These are phyloP conservation scores for Catostomus latipinnis DNA, from an alignment of 2,797 vertebrate species.

Conservation along the genomic window DNA sequence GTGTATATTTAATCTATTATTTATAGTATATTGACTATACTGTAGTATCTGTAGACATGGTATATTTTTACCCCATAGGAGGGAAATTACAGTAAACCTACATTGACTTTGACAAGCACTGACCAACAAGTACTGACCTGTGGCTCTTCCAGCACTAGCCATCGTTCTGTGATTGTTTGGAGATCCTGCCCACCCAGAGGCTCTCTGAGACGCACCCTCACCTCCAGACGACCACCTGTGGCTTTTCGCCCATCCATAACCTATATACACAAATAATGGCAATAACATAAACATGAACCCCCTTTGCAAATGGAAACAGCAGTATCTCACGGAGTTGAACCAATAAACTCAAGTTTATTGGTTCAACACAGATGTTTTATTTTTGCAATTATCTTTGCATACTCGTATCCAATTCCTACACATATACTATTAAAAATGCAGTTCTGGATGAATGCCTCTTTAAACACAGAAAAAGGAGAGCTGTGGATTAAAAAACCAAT, in stretches of 20 bases:
- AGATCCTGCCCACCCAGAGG: constrained; percentile 91
- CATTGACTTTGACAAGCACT: constrained; percentile 51
- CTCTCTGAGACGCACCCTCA: constrained; percentile 92
- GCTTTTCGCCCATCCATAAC: constrained; percentile 93
- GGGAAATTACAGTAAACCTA: no score
- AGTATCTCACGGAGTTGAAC: not conserved
- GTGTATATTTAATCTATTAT: no score
- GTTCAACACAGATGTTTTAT: not conserved
- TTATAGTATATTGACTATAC: no score
- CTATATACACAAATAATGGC: constrained; percentile 68
- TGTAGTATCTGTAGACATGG: no score
- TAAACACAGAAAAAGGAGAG: not conserved
- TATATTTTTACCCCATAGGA: no score
- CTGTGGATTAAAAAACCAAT: not conserved
- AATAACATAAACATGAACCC: not conserved
- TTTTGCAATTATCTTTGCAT: constrained; percentile 11
- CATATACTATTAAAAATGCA: not conserved
- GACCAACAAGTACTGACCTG: constrained; percentile 79
- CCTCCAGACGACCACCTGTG: constrained; percentile 92
- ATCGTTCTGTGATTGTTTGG: constrained; percentile 88
- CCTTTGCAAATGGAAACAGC: not conserved
- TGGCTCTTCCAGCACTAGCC: constrained; percentile 87
- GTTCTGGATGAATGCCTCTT: not conserved
- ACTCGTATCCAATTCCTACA: not conserved
- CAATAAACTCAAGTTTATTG: not conserved